phyloP scores from a whole-genome alignment of 2,888 invertebrate species.

The Iselma pallidipennis region DNA sequence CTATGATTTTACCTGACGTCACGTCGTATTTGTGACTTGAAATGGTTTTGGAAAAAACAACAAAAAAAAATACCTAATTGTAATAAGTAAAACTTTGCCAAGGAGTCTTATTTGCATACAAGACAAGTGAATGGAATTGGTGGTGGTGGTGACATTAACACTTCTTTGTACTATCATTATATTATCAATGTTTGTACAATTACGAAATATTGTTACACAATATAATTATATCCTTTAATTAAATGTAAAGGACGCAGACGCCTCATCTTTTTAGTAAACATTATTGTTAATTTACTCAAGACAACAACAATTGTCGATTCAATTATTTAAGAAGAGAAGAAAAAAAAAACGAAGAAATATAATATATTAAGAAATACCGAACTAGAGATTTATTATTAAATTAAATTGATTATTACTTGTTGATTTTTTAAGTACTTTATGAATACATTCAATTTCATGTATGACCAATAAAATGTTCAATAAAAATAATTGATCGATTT shows the following conservation, averaged over 20 bases:
- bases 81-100: not conserved
- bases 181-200: conserved; percentile 18
- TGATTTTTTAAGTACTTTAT: too few species aligned
- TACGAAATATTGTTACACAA: conserved; percentile 25
- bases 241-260: conserved; percentile 26
- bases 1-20: not conserved
- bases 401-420: not conserved
- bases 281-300: conserved; percentile 2
- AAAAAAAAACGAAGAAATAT: not conserved
- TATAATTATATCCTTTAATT: conserved; percentile 29
- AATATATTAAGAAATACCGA: too few species aligned
- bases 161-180: conserved; percentile 14
- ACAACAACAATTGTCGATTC: not conserved
- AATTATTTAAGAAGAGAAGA: not conserved
- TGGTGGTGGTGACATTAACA: conserved; percentile 11
- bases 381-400: not conserved
- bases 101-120: not conserved
- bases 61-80: too few species aligned
- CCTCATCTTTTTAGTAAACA: conserved; percentile 22
- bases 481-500: too few species aligned
- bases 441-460: too few species aligned
- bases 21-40: not conserved
- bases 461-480: too few species aligned
- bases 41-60: not conserved
- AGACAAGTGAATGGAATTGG: not conserved